Conservation (phyloP, 2,888 invertebrate genomes). For the Caenorhabditis drosophilae region DNA sequence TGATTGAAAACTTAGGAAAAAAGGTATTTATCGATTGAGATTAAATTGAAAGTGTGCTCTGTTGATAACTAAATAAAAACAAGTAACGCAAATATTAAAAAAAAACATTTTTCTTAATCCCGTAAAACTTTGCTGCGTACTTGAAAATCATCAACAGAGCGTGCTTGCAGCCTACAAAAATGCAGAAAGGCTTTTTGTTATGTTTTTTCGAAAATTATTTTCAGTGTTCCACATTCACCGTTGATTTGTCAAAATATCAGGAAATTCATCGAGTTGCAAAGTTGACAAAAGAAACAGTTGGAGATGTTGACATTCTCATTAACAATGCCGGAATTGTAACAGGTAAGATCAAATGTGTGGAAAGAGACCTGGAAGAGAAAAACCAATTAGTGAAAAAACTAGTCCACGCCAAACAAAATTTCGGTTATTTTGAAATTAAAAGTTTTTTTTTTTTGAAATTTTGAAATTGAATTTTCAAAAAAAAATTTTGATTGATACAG, state of each 20-base stretch:
- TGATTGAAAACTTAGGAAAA: conserved; percentile 72
- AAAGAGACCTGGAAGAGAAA: no score
- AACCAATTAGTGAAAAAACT: no score
- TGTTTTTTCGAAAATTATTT: conserved; percentile 6
- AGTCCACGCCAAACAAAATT: no score
- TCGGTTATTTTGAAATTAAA: background rate
- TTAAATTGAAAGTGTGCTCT: background rate
- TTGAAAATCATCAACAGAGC: background rate
- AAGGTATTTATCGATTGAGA: conserved; percentile 23
- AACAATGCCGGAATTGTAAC: conserved; percentile 91
- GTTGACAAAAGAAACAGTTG: conserved; percentile 75
- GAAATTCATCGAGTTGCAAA: conserved; percentile 77
- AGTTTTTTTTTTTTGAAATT: background rate
- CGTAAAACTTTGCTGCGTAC: background rate
- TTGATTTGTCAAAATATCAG: conserved; percentile 82
- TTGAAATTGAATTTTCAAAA: no score
- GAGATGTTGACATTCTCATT: conserved; percentile 82
- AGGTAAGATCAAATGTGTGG: no score
- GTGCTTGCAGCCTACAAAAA: background rate
- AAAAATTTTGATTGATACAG: no score
- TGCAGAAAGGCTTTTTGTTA: background rate
- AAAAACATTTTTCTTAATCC: background rate
- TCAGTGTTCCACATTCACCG: conserved; percentile 79
- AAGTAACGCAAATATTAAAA: background rate
- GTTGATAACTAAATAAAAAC: background rate